Conservation (phyloP, 2,888 invertebrate genomes). For the Andrena fulva region DNA sequence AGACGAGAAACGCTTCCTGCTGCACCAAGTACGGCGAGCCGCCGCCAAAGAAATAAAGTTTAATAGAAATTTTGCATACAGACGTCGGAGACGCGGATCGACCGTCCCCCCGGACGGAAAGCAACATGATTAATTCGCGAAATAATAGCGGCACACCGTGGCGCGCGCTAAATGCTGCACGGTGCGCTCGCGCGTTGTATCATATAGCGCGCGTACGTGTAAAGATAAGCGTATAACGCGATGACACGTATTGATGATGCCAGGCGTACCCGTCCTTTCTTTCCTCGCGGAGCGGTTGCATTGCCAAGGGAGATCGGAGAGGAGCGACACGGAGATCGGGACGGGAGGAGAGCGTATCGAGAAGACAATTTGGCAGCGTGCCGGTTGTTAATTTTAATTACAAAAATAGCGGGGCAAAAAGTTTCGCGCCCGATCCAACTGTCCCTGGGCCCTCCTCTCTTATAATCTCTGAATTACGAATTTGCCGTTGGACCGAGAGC, state of each 20-base stretch:
- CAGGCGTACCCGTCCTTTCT: slow-evolving; percentile 79
- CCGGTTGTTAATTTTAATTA: slow-evolving; percentile 83
- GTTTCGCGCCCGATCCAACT: slow-evolving; percentile 41
- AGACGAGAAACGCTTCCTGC: slow-evolving; percentile 19
- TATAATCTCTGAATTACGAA: slow-evolving; percentile 57
- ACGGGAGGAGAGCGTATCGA: slow-evolving; percentile 75
- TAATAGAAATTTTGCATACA: slow-evolving; percentile 58
- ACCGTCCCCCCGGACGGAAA: slow-evolving; percentile 1
- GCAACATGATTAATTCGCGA: slow-evolving; percentile 59
- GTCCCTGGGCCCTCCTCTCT: slow-evolving; percentile 4
- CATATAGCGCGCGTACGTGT: slow-evolving; percentile 29
- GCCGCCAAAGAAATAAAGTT: slow-evolving; percentile 46
- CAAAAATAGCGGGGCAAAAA: slow-evolving; percentile 80
- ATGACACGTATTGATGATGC: slow-evolving; percentile 84
- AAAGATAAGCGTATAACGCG: slow-evolving; percentile 73
- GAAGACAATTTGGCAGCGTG: slow-evolving; percentile 83
- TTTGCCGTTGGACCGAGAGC: slow-evolving; percentile 36
- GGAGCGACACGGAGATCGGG: slow-evolving; percentile 53
- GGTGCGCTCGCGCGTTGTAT: slow-evolving; percentile 45
- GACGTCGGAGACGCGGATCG: slow-evolving; percentile 12
- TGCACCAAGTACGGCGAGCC: background rate
- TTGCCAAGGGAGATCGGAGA: slow-evolving; percentile 64
- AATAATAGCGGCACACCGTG: slow-evolving; percentile 49
- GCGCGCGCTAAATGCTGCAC: slow-evolving; percentile 49
- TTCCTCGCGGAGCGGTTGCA: slow-evolving; percentile 40